Evolutionary conservation across 1,140 invertebrate genomes (phyloP), one percentile per base, ranked within the genome.

Genomic region (Listronotus bonariensis): DNA sequence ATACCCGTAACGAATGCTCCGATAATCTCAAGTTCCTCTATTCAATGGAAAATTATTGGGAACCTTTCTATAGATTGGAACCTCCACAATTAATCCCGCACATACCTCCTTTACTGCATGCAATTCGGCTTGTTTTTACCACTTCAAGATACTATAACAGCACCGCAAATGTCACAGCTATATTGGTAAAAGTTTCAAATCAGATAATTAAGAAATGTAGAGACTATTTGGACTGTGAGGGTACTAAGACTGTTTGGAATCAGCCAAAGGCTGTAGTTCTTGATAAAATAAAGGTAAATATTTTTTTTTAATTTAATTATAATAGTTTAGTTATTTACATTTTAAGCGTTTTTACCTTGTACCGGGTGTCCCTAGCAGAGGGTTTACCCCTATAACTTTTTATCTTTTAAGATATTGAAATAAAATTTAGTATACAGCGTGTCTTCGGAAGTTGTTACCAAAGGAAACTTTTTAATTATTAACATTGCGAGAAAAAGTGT

Each of bases 11-110:
- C 75, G 90, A 95, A 80, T 88, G 92, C 0, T 87, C 87, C 72
- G 92, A 96, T 78, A 96, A 95, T 78, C 89, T 95, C 0, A 91
- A 90, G 71, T 96, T 93, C 79, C 84, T 97, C 53, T 92, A 92
- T 71, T 88, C 90, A 42, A 81, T 96, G 65, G 91, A 95, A 74
- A 90, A 90, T 77, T 95, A 91, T 77, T 93, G 89, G 74, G 86
- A 91, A 71, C 91, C 92, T 0, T 81, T 97, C 14, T 93, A 95
- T 74, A 86, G 89, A 73, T 86, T 88, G 65, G 84, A 88, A 71
- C 88, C 90, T 34, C 81, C 85, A 7, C 83, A 86, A 69, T 89
- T 92, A 76, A 83, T 86, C 11, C 82, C 86, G 65, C 86, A 86
- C 71, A 83, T 93, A 63, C 85, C 87, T 0, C 83, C 86, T 9